These are phyloP conservation scores for Noctua janthe DNA, from an alignment of 2,888 invertebrate species.

Conservation along the genomic window DNA sequence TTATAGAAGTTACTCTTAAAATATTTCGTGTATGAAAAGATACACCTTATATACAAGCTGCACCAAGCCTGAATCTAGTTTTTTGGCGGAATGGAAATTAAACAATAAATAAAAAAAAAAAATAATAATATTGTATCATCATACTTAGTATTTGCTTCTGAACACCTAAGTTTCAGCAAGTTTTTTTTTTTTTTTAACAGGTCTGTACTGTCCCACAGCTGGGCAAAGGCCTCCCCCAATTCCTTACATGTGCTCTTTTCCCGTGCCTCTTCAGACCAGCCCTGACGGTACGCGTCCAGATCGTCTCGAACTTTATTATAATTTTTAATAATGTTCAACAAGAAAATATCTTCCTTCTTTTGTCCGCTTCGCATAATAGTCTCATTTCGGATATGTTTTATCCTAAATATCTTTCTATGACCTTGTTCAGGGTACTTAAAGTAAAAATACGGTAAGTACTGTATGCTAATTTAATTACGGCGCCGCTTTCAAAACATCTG, in stretches of 20 bases:
- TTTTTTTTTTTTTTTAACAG: too few species aligned
- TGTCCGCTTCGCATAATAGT: not conserved
- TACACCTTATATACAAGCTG: not conserved
- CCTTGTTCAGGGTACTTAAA: slow-evolving; percentile 32
- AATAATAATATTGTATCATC: too few species aligned
- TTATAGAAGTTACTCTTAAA: too few species aligned
- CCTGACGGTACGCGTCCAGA: too few species aligned
- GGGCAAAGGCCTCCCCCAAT: too few species aligned
- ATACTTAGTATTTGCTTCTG: too few species aligned
- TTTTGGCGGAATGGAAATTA: not conserved
- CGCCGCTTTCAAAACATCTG: slow-evolving; percentile 43
- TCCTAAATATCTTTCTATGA: slow-evolving; percentile 20
- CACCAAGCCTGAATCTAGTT: not conserved
- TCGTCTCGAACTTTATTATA: not conserved
- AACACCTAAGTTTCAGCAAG: too few species aligned
- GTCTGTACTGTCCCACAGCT: too few species aligned
- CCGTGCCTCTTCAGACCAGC: too few species aligned
- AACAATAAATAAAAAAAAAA: too few species aligned
- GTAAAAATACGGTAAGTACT: slow-evolving; percentile 45
- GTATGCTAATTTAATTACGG: slow-evolving; percentile 44
- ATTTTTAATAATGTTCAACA: not conserved
- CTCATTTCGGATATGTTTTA: slow-evolving; percentile 28
- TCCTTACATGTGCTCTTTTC: too few species aligned
- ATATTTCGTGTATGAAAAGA: too few species aligned
- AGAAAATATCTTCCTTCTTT: not conserved